These are phyloP conservation scores for Bombus vancouverensis DNA, from an alignment of 1,140 invertebrate genomes.

Conservation along the genomic window DNA sequence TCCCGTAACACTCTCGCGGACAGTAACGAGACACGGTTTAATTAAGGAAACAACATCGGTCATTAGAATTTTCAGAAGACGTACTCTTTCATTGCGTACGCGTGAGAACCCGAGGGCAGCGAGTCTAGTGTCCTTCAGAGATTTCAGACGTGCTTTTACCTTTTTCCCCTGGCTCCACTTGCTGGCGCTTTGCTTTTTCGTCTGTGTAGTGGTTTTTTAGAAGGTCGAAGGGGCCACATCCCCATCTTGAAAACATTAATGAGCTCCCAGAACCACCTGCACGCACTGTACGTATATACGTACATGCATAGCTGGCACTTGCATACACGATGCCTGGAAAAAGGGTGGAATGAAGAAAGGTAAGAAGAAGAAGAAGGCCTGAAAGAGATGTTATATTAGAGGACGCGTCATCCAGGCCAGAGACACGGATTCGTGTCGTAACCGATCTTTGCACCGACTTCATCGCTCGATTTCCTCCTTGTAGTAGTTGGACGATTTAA, in stretches of 20 bases:
- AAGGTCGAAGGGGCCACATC: slow-evolving; percentile 64
- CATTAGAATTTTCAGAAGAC: slow-evolving; percentile 33
- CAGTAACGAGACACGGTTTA: slow-evolving; percentile 49
- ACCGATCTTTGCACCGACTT: not conserved
- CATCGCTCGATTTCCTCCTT: not conserved
- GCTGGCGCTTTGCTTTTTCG: slow-evolving; percentile 61
- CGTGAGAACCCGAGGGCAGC: slow-evolving; percentile 36
- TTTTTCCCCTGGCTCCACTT: slow-evolving; percentile 45
- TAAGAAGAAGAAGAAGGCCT: not conserved
- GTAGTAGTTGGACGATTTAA: not conserved
- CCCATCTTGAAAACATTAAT: slow-evolving; percentile 70
- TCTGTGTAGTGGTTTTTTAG: slow-evolving; percentile 57
- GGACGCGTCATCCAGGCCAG: slow-evolving; percentile 10
- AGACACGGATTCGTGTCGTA: not conserved
- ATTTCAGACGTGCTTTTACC: slow-evolving; percentile 62
- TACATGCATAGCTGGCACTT: not conserved
- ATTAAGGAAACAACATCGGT: slow-evolving; percentile 40
- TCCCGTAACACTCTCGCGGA: not conserved
- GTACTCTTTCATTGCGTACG: slow-evolving; percentile 46
- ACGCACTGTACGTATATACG: slow-evolving; percentile 51
- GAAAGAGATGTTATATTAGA: slow-evolving; percentile 2
- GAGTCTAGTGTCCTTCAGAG: slow-evolving; percentile 48
- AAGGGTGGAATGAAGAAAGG: slow-evolving; percentile 27
- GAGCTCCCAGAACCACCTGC: slow-evolving; percentile 60
- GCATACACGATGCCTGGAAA: slow-evolving; percentile 12